Evolutionary conservation across 2,888 invertebrate species (phyloP), one percentile per base, ranked within the genome.

Genomic region (Tortricodes alternella): DNA sequence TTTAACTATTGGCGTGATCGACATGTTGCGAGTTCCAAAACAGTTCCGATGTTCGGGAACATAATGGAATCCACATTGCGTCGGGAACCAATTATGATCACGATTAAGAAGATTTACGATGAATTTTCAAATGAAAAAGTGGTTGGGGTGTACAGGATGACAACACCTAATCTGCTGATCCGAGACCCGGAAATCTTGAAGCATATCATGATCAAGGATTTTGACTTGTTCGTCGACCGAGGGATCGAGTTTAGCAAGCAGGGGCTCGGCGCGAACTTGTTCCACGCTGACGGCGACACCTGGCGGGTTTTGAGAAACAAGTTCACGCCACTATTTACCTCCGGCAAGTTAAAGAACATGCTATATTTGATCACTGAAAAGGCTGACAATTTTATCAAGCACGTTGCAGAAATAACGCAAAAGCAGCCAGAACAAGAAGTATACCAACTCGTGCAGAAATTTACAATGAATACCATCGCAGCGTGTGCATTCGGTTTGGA

Each of bases 281-380:
- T 85, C 46, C 72, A 75, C 41, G 72, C 77, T 0, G 73, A 79
- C 21, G 78, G 72, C 2, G 76, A 79, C 0, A 70, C 70, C 0
- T 85, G 85, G 85, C 62, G 65, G 9, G 60, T 71, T 0, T 61
- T 82, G 7, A 71, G 82, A 49, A 71, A 65, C 29, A 66, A 68
- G 2, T 74, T 85, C n/a, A 74, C 77, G 1, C 80, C 83, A 0
- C 62, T 81, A 9, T 85, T 84, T 46, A 80, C 81, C 3, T 70
- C 83, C 0, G 76, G 78, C 2, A 84, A 85, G 65, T 60, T 83
- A n/a, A 83, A 74, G 57, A 78, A 76, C 24, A 84, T 85, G 83
- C 66, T 79, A 15, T 62, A 75, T 58, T 49, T 84, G 16, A 59
- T 85, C 13, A 59, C 59, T 16, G 75, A 78, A 21, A 67, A 72